Conservation (phyloP, 2,888 invertebrate species). For the Choreutis nemorana region DNA sequence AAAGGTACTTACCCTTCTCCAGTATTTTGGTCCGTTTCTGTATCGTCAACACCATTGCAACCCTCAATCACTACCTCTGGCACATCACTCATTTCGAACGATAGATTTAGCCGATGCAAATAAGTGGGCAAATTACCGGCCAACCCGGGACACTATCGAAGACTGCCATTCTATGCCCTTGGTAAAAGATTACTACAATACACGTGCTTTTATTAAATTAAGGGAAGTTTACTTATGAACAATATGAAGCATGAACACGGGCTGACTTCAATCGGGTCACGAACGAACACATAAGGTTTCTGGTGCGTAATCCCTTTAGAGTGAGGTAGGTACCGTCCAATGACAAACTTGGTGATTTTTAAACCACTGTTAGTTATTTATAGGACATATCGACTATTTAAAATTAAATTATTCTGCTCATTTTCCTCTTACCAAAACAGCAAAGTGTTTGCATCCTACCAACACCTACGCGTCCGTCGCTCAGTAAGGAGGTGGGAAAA, state of each 20-base stretch:
- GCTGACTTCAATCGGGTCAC: slow-evolving; percentile 55
- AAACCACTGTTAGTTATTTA: too few species aligned
- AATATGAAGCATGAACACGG: slow-evolving; percentile 49
- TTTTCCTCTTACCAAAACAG: too few species aligned
- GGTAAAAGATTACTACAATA: slow-evolving; percentile 58
- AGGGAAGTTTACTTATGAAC: slow-evolving; percentile 52
- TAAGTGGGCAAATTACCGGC: slow-evolving; percentile 33
- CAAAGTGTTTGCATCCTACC: slow-evolving; percentile 21
- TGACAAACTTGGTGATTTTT: too few species aligned
- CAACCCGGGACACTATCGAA: slow-evolving; percentile 33
- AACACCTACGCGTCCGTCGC: slow-evolving; percentile 10
- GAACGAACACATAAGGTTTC: slow-evolving; percentile 59
- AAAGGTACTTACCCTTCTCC: too few species aligned
- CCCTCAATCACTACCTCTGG: slow-evolving; percentile 45
- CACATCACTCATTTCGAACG: slow-evolving; percentile 41
- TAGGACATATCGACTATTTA: too few species aligned
- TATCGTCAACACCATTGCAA: slow-evolving; percentile 44
- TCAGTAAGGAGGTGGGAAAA: slow-evolving; percentile 29
- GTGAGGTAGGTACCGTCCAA: slow-evolving; percentile 6
- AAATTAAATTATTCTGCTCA: too few species aligned
- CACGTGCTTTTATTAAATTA: slow-evolving; percentile 62
- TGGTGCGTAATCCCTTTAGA: slow-evolving; percentile 55
- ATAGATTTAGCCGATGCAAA: slow-evolving; percentile 18
- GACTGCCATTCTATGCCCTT: slow-evolving; percentile 56
- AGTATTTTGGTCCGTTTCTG: slow-evolving; percentile 20